Conservation (phyloP, 2,888 invertebrate species). For the Sarcophaga caerulescens region DNA sequence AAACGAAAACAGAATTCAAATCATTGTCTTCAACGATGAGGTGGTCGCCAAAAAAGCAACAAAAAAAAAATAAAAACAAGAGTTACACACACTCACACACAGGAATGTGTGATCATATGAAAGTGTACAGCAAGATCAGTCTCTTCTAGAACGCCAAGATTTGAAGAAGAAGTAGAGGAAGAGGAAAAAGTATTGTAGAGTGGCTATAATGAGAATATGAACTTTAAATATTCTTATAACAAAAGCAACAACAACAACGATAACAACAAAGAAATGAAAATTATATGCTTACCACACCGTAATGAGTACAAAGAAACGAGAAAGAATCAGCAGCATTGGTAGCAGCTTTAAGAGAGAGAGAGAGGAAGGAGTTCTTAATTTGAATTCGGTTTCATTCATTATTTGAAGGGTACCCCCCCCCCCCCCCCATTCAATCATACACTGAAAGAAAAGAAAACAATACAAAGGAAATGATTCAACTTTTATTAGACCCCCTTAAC, state of each 20-base stretch:
- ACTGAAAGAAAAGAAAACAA: conserved; percentile 31
- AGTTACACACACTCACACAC: not conserved
- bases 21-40: conserved; percentile 68
- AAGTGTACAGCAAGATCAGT: not conserved
- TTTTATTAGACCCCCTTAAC: not conserved
- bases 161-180: conserved; percentile 7
- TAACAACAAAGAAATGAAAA: conserved; percentile 50
- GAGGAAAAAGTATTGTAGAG: conserved; percentile 49
- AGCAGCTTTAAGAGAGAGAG: not conserved
- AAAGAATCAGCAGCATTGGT: not conserved
- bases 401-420: not conserved
- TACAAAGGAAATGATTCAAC: not conserved
- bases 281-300: conserved; percentile 34
- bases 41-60: conserved; percentile 67
- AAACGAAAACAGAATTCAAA: conserved; percentile 51
- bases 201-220: conserved; percentile 21
- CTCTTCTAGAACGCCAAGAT: conserved; percentile 26
- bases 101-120: no score
- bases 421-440: not conserved
- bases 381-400: conserved; percentile 55
- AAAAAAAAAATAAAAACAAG: conserved; percentile 2
- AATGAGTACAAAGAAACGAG: not conserved
- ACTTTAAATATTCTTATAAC: conserved; percentile 18
- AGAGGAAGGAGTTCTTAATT: conserved; percentile 57
- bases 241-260: conserved; percentile 24